phyloP scores from a whole-genome alignment of 2,888 invertebrate species.

The Hypercompe scribonia region DNA sequence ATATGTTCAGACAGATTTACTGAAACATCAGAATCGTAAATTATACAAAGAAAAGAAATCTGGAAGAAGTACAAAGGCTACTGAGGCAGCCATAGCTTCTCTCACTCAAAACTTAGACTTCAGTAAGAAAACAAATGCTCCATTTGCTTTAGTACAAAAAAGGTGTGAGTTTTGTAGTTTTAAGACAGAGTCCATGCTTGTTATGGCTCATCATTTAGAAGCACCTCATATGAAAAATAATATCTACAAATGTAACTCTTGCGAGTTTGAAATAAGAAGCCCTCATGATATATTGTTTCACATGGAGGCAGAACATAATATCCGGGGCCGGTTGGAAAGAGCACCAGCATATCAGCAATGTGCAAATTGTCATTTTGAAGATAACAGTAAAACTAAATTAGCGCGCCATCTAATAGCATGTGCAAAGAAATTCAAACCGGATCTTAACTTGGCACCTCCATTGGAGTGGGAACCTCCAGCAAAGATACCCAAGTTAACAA shows the following conservation, averaged over 20 bases:
- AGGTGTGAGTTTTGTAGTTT: slow-evolving; percentile 97
- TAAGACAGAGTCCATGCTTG: slow-evolving; percentile 95
- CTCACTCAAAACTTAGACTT: slow-evolving; percentile 95
- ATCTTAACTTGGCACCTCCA: slow-evolving; percentile 95
- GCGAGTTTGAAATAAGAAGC: slow-evolving; percentile 93
- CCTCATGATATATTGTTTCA: slow-evolving; percentile 97
- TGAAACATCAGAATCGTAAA: slow-evolving; percentile 95
- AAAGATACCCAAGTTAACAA: slow-evolving; percentile 92
- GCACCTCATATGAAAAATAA: slow-evolving; percentile 97
- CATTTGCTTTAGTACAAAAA: slow-evolving; percentile 92
- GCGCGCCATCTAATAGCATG: slow-evolving; percentile 96
- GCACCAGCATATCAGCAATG: slow-evolving; percentile 97
- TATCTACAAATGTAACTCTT: slow-evolving; percentile 95
- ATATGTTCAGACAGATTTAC: slow-evolving; percentile 95
- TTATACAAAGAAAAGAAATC: slow-evolving; percentile 90
- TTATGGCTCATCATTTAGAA: slow-evolving; percentile 96
- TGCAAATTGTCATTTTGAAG: slow-evolving; percentile 97
- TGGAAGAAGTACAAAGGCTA: slow-evolving; percentile 89
- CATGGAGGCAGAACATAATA: slow-evolving; percentile 97
- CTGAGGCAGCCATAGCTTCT: slow-evolving; percentile 94
- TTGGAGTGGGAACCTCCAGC: slow-evolving; percentile 97
- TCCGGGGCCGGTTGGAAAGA: slow-evolving; percentile 94
- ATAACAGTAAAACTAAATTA: slow-evolving; percentile 96
- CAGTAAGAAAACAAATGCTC: slow-evolving; percentile 95
- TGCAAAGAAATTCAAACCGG: slow-evolving; percentile 96